phyloP scores from a whole-genome alignment of 1,140 invertebrate species.

The Batillaria attramentaria region DNA sequence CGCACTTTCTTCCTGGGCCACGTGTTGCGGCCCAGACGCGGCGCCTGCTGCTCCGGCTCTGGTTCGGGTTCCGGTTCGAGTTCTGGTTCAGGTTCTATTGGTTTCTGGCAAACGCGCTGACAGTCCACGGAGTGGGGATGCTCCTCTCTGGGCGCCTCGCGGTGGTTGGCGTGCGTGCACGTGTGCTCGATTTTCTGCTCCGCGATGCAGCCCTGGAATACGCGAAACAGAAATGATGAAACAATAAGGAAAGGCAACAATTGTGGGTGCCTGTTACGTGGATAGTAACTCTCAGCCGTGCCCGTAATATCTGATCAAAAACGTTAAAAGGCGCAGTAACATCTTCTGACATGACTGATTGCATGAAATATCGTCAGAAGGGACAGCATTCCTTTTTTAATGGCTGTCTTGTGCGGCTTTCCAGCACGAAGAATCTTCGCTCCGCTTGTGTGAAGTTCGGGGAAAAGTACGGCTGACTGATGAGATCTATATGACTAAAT shows the following conservation, averaged over 20 bases:
- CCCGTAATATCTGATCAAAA: not conserved
- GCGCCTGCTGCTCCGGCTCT: not conserved
- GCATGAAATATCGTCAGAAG: too few species aligned
- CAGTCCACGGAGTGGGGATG: too few species aligned
- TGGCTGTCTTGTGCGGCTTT: too few species aligned
- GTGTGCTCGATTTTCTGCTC: constrained; percentile 61
- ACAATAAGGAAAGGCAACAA: too few species aligned
- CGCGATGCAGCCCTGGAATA: constrained; percentile 60
- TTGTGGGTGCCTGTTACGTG: not conserved
- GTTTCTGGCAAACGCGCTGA: constrained; percentile 28
- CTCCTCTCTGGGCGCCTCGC: too few species aligned
- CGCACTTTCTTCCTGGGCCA: constrained; percentile 54
- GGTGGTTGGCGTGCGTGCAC: constrained; percentile 35
- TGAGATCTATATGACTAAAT: too few species aligned
- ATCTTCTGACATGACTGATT: too few species aligned
- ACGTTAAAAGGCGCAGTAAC: too few species aligned
- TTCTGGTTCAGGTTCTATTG: not conserved
- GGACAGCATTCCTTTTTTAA: too few species aligned
- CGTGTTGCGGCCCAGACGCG: constrained; percentile 46
- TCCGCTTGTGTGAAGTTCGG: too few species aligned
- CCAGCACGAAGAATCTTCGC: too few species aligned
- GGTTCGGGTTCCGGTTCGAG: not conserved
- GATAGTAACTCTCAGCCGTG: not conserved
- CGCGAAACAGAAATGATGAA: constrained; percentile 24
- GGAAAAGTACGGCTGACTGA: too few species aligned